Base-by-base conservation (phyloP, 2,888 invertebrate species). In the Nebria brevicollis region DNA sequence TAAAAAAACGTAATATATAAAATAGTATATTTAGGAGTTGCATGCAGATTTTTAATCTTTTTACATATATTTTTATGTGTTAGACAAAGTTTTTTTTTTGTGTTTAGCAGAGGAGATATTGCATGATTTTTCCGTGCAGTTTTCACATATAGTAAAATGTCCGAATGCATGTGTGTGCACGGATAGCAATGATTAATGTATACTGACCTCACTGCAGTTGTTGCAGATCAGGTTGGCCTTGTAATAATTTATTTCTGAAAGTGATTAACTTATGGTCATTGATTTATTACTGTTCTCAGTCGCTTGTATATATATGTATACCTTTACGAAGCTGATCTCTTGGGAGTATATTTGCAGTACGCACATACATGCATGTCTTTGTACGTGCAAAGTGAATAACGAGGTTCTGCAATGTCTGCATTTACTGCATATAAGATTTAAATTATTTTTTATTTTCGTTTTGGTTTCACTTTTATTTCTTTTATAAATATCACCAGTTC, bases 241-340 rank as follows among this genome's bases (percentile, higher is more conserved):
- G 81, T 81, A 81, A 81, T 81, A 81, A 81, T 77, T 81, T 81
- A 81, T 81, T 77, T 81, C 77, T 81, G 81, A 81, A 81, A 81
- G 81, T 81, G 81, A 81, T 81, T 81, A 81, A 81, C 81, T 81
- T 81, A 81, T 81, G 81, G 76, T 81, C 77, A 77, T 77, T 81
- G 81, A 81, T 81, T 73, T 81, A 77, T 76, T 76, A 26, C 72
- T 66, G 73, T 81, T 74, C 79, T 79, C 75, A 68, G 74, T 79
- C 66, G 66, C 34, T 42, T 79, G 68, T 75, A 26, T 75, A 42
- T 8, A 64, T 64, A 20, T 73, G n/a, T 54, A 54, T 54, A 54
- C 54, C 8, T 54, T 41, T 41, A 13, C 43, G 15, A 11, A 26
- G 13, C 68, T 75, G 74, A 75, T 80, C 80, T 80, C 75, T 80